Evolutionary conservation across 2,113 vertebrate species (phyloP).

Genomic region (Mirza zaza): DNA sequence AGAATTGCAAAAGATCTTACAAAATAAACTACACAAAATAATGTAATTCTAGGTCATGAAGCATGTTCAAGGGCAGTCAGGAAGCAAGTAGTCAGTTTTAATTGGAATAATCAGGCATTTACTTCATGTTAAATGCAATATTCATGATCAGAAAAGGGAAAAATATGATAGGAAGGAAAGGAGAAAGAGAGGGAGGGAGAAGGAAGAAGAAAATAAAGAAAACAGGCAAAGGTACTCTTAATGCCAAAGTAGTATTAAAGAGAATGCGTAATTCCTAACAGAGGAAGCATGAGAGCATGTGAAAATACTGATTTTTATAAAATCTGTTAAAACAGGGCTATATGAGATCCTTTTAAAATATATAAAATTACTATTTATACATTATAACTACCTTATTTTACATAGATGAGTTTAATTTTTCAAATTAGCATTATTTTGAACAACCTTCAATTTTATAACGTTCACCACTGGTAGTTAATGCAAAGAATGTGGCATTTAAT

Average conservation of each 20-base stretch:
- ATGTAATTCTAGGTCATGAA: not conserved
- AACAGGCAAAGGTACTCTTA: not conserved
- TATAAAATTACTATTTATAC: not conserved
- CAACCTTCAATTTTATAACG: not conserved
- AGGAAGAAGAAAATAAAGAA: not conserved
- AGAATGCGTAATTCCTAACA: not conserved
- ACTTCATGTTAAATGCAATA: not conserved
- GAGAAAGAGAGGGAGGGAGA: not conserved
- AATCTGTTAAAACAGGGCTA: not conserved
- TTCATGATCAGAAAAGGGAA: not conserved
- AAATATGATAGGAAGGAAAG: not conserved
- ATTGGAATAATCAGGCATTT: not conserved
- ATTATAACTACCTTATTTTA: not conserved
- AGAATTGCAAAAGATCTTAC: not conserved
- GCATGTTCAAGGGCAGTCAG: not conserved
- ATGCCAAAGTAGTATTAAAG: not conserved
- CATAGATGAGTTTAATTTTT: not conserved
- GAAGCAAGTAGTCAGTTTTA: not conserved
- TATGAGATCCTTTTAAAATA: not conserved
- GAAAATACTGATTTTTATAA: not conserved
- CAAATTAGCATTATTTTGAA: not conserved
- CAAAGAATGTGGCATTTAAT: slow-evolving; percentile 33
- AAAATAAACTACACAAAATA: not conserved
- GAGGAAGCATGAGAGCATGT: not conserved
- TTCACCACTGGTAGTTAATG: not conserved